Conservation (phyloP, 2,797 vertebrate genomes). For the Poeciliopsis turneri region DNA sequence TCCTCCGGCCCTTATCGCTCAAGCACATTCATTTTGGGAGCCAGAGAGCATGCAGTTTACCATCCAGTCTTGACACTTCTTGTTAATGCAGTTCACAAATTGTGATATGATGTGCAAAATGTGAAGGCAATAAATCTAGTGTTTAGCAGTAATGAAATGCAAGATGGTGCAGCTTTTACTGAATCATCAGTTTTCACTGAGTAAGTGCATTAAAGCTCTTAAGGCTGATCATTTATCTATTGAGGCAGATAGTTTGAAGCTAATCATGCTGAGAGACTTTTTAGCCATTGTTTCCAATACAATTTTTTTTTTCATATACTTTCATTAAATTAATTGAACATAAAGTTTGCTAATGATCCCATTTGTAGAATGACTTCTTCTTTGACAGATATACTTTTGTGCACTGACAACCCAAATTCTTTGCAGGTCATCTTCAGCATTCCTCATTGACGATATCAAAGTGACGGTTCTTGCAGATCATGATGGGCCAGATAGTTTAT, state of each 20-base stretch:
- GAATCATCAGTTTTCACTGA: constrained; percentile 49
- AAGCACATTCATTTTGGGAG: constrained; percentile 77
- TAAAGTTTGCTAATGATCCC: not conserved
- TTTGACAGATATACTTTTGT: constrained; percentile 4
- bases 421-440: constrained; percentile 39
- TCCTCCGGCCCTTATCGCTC: constrained; percentile 77
- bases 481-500: constrained; percentile 64
- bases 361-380: constrained; percentile 5
- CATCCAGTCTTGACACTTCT: constrained; percentile 41
- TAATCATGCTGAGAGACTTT: not conserved
- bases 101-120: constrained; percentile 46
- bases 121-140: constrained; percentile 43
- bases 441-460: constrained; percentile 51
- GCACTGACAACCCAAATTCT: constrained; percentile 31
- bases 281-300: constrained; percentile 1
- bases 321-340: constrained; percentile 5
- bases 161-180: constrained; percentile 31
- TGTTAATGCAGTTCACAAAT: constrained; percentile 54
- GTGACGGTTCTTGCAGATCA: constrained; percentile 53
- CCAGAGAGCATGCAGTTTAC: constrained; percentile 72
- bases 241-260: constrained; percentile 15
- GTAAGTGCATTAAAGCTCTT: constrained; percentile 41
- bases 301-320: not conserved
- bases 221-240: constrained; percentile 27
- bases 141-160: constrained; percentile 59